Conservation (phyloP, 2,113 vertebrate genomes). For the Macquaria ambigua region DNA sequence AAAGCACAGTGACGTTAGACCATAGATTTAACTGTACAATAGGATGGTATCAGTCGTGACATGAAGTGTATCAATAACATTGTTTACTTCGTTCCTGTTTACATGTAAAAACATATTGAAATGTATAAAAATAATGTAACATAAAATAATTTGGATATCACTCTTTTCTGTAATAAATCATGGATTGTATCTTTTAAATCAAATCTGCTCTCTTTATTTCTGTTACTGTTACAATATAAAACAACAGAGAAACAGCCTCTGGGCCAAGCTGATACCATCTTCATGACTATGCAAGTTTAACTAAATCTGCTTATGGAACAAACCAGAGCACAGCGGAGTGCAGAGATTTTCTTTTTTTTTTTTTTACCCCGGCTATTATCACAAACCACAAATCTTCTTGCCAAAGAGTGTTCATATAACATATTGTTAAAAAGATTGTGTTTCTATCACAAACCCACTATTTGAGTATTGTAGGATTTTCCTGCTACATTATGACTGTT, state of each 20-base stretch:
- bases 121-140: slow-evolving; percentile 83
- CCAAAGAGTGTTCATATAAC: slow-evolving; percentile 46
- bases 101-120: slow-evolving; percentile 84
- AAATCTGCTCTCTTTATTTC: slow-evolving; percentile 47
- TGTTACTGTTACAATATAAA: background rate
- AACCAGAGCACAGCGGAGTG: slow-evolving; percentile 11
- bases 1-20: slow-evolving; percentile 67
- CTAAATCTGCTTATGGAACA: slow-evolving; percentile 61
- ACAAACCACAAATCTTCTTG: slow-evolving; percentile 50
- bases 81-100: slow-evolving; percentile 88
- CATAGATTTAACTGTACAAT: slow-evolving; percentile 57
- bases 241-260: background rate
- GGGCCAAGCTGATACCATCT: slow-evolving; percentile 18
- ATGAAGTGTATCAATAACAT: slow-evolving; percentile 76
- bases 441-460: slow-evolving; percentile 50
- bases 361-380: slow-evolving; percentile 42
- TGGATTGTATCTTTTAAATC: slow-evolving; percentile 83
- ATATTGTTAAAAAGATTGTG: slow-evolving; percentile 64
- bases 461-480: slow-evolving; percentile 78
- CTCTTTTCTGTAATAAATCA: slow-evolving; percentile 90
- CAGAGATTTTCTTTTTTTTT: slow-evolving; percentile 29
- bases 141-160: slow-evolving; percentile 86
- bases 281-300: slow-evolving; percentile 20
- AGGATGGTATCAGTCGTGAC: slow-evolving; percentile 64
- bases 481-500: slow-evolving; percentile 71